These are phyloP conservation scores for Oreochromis aureus DNA, from an alignment of 2,113 vertebrate genomes.

Conservation along the genomic window DNA sequence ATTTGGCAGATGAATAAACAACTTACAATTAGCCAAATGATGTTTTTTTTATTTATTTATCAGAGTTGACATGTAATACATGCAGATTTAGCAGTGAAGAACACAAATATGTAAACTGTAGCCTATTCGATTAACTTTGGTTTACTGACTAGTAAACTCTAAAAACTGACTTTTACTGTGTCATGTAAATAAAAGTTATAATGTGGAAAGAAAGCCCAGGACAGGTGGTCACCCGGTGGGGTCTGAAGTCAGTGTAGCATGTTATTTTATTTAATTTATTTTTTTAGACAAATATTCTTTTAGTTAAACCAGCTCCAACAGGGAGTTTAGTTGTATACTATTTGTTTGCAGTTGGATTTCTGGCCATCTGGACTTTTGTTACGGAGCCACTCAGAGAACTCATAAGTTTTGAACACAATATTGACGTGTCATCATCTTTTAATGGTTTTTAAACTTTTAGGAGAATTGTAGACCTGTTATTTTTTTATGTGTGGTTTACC, in stretches of 20 bases:
- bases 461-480: neutral
- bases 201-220: neutral
- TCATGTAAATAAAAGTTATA: neutral
- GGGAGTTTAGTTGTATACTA: neutral
- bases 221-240: neutral
- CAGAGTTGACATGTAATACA: neutral
- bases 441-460: neutral
- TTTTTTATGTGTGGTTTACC: neutral
- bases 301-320: neutral
- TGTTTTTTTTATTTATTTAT: accelerated
- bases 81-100: neutral
- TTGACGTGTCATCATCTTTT: neutral
- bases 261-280: neutral
- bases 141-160: neutral
- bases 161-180: neutral
- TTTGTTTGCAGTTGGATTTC: neutral
- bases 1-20: neutral
- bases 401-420: neutral
- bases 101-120: neutral
- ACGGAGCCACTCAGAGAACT: neutral
- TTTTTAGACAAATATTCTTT: neutral
- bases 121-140: neutral
- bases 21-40: neutral
- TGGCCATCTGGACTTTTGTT: neutral
- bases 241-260: neutral